Evolutionary conservation across 2,797 vertebrate genomes (phyloP).

Genomic region (Scolopax bukidnonensis): DNA sequence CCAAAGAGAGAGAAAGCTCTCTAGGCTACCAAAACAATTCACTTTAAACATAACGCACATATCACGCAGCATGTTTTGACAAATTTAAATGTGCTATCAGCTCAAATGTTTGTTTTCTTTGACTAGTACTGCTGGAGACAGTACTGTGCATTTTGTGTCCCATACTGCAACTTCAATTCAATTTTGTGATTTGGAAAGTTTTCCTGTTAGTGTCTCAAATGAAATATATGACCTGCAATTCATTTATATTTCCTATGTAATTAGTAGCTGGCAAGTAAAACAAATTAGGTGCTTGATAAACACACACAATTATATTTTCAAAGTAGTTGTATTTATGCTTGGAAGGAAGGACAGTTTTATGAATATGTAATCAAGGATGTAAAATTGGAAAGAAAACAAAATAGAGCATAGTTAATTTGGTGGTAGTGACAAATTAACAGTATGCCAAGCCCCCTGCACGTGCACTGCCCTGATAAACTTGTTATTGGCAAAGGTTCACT

Average conservation of each 20-base stretch:
- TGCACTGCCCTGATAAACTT: slow-evolving; percentile 95
- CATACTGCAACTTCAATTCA: slow-evolving; percentile 21
- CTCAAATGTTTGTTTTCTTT: slow-evolving; percentile 25
- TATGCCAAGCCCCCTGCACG: slow-evolving; percentile 83
- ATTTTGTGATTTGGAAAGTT: slow-evolving; percentile 25
- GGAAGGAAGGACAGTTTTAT: slow-evolving; percentile 78
- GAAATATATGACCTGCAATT: slow-evolving; percentile 66
- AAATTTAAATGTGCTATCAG: slow-evolving; percentile 33
- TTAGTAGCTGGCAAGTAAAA: slow-evolving; percentile 78
- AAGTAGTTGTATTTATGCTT: slow-evolving; percentile 77
- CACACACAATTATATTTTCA: slow-evolving; percentile 77
- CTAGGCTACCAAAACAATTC: slow-evolving; percentile 36
- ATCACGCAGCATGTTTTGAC: slow-evolving; percentile 22
- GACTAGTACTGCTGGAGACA: background rate
- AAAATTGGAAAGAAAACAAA: slow-evolving; percentile 88
- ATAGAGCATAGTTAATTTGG: slow-evolving; percentile 86
- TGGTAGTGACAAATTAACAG: slow-evolving; percentile 82
- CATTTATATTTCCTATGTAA: slow-evolving; percentile 75
- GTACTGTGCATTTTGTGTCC: background rate
- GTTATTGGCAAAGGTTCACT: slow-evolving; percentile 91
- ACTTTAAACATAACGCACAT: background rate
- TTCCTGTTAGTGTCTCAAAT: slow-evolving; percentile 43
- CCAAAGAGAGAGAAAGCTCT: slow-evolving; percentile 4
- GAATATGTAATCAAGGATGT: slow-evolving; percentile 79
- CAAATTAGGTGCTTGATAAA: slow-evolving; percentile 82